A percentile compares a stretch with the other conserved stretches of the same genome.
These are phyloP conservation scores for Lasioglossum malachurum DNA, from an alignment of 2,888 invertebrate genomes.

Conservation along the genomic window DNA sequence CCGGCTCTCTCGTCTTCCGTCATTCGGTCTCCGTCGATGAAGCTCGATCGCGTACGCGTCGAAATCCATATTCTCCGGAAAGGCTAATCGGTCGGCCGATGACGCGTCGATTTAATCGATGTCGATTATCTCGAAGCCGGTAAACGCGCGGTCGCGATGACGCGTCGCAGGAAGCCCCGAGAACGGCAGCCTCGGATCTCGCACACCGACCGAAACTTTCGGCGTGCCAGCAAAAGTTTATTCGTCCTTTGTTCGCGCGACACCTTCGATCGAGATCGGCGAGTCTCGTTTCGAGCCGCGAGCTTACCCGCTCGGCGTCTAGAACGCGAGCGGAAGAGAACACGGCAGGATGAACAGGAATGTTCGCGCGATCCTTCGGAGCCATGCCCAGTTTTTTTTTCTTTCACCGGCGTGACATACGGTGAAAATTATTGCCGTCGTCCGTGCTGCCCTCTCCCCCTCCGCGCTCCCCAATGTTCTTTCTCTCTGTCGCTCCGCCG, in stretches of 20 bases:
- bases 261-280: conserved; percentile 3
- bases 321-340: conserved; percentile 37
- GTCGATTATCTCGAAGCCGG: conserved; percentile 43
- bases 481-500: conserved; percentile 9
- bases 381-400: conserved; percentile 62
- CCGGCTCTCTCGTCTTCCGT: neutral
- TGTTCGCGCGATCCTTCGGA: conserved; percentile 66
- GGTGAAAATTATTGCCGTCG: conserved; percentile 75
- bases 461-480: conserved; percentile 8
- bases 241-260: conserved; percentile 4
- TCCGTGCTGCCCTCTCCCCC: conserved; percentile 60
- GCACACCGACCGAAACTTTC: neutral
- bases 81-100: conserved; percentile 82
- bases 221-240: conserved; percentile 9
- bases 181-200: neutral
- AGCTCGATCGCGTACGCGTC: conserved; percentile 68
- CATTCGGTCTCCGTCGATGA: neutral
- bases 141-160: neutral
- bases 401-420: conserved; percentile 64
- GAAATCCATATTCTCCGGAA: conserved; percentile 74
- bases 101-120: conserved; percentile 77
- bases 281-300: neutral
- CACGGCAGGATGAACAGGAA: conserved; percentile 63
- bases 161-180: neutral
- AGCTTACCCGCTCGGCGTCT: conserved; percentile 22